A percentile compares a stretch with the other conserved stretches of the same genome.
phyloP scores from a whole-genome alignment of 2,888 invertebrate genomes.

The Diploptera punctata region DNA sequence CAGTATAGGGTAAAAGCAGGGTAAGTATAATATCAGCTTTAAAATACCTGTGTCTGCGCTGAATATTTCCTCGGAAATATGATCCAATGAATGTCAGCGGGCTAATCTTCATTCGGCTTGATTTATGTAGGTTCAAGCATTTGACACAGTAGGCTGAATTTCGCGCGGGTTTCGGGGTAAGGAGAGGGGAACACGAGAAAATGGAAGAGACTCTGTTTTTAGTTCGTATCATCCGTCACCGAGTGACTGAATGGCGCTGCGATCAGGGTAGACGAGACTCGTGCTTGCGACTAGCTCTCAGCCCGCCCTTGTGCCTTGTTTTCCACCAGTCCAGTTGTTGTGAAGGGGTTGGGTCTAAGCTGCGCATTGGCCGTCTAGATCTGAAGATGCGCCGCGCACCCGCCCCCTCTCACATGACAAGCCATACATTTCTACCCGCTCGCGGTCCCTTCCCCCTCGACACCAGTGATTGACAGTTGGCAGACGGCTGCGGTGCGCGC shows the following conservation, averaged over 20 bases:
- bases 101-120: slow-evolving; percentile 22
- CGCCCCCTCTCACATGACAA: slow-evolving; percentile 16
- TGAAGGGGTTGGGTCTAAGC: slow-evolving; percentile 33
- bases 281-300: slow-evolving; percentile 47
- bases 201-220: slow-evolving; percentile 29
- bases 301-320: slow-evolving; percentile 21
- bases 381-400: slow-evolving; percentile 34
- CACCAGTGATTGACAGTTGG: slow-evolving; percentile 69
- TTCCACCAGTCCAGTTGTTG: slow-evolving; percentile 33
- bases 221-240: slow-evolving; percentile 36
- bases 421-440: slow-evolving; percentile 21
- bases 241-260: slow-evolving; percentile 35
- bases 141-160: slow-evolving; percentile 23
- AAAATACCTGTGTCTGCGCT: background rate
- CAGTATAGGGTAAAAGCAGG: too few species aligned
- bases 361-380: slow-evolving; percentile 33
- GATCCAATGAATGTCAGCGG: slow-evolving; percentile 25
- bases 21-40: background rate
- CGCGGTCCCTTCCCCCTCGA: slow-evolving; percentile 34
- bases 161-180: slow-evolving; percentile 8
- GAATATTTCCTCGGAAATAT: background rate
- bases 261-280: slow-evolving; percentile 22
- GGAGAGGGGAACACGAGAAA: slow-evolving; percentile 12
- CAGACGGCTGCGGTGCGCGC: slow-evolving; percentile 70
- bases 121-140: slow-evolving; percentile 28